Conservation (phyloP, 2,113 vertebrate species). For the Ptyas mucosa region DNA sequence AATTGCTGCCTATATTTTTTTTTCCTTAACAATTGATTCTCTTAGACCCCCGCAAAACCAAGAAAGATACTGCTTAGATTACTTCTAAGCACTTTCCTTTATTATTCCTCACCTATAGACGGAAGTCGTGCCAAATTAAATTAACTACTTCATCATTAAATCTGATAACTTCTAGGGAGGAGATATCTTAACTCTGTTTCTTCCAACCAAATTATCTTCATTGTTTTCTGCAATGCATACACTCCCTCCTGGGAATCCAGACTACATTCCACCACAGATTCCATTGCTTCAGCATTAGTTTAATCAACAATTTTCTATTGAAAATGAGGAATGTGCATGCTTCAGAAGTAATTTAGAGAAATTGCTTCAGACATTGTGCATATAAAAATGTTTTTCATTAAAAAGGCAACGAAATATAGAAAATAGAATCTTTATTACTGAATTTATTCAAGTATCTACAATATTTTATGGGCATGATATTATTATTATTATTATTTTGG, state of each 20-base stretch:
- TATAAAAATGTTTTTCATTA: neutral
- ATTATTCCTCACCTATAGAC: neutral
- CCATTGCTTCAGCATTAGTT: no score
- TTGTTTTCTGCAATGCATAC: neutral
- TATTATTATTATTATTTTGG: neutral
- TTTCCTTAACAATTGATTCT: neutral
- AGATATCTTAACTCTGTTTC: neutral
- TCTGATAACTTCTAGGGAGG: neutral
- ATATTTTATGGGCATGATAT: accelerated
- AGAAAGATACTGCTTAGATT: neutral
- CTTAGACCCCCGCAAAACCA: neutral
- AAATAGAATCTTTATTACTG: neutral
- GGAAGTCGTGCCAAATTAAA: neutral
- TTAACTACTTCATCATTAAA: neutral
- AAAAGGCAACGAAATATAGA: accelerated
- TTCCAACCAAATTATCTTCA: neutral
- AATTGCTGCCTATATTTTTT: neutral
- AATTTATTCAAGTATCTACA: neutral
- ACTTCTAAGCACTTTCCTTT: neutral
- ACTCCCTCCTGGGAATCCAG: neutral
- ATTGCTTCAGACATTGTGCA: neutral
- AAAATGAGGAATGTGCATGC: neutral
- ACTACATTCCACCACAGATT: neutral
- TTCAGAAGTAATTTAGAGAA: neutral
- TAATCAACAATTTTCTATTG: neutral